Base-by-base conservation (phyloP, 2,888 invertebrate genomes). In the Caenorhabditis japonica region DNA sequence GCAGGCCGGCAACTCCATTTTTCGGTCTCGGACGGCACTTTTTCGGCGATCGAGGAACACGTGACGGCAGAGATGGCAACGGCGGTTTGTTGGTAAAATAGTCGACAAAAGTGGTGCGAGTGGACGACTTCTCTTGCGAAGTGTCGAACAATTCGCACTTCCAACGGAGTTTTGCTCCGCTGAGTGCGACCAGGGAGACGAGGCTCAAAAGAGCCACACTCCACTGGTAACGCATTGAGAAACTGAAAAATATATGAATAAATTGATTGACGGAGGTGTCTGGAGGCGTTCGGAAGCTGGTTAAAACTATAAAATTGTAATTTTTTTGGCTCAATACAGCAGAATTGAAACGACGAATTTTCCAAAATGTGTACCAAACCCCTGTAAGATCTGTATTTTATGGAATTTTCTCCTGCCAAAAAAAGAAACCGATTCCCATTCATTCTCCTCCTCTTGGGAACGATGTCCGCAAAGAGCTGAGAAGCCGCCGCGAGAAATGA, bases 61-160 rank as follows among this genome's bases (percentile, higher is more conserved):
- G 51, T n/a, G n/a, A n/a, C 8, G 66, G 41, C 30, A 51, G 36
- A 17, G 44, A 34, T 25, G 56, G 58, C 7, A 52, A 44, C 0
- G 51, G 56, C 12, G 49, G 38, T 10, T 58, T 15, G 17, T 15
- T 36, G 8, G 49, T 58, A 17, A 58, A 23, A 21, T 25, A 52
- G 19, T 58, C 58, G 27, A 52, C 52, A 23, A 58, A 58, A 17
- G 68, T 58, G 13, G 58, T 58, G 15, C n/a, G 25, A 0, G 52
- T 36, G 3, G 53, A 52, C 4, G 44, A 23, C n/a, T n/a, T n/a
- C 39, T 69, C 68, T 38, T 44, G 44, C 39, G 51, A 51, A 27
- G 59, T 69, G 15, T 71, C 62, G 17, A 58, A 30, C 15, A 71
- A 25, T 33, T 62, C 62, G 51, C 70, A 71, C 34, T 71, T 71